Percentiles rank a stretch among this genome's conserved stretches.
Conservation (phyloP, 2,797 vertebrate genomes). For the Cryptoprocta ferox region DNA sequence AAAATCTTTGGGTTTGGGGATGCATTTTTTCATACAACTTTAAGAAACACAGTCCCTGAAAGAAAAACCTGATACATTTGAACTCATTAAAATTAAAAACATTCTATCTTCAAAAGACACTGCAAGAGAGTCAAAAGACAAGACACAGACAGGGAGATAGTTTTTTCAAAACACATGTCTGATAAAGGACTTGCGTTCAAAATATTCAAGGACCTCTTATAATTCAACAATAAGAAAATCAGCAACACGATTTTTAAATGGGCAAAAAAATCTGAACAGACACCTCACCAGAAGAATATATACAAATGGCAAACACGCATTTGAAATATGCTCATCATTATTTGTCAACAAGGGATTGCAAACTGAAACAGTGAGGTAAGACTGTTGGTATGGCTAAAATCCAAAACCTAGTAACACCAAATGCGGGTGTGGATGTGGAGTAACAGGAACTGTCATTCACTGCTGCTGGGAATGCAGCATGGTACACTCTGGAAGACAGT, state of each 20-base stretch:
- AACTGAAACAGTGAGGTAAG: not conserved
- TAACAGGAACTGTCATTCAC: not conserved
- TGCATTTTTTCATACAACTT: not conserved
- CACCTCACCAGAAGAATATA: not conserved
- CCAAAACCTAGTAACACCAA: not conserved
- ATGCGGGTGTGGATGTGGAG: not conserved
- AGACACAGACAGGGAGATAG: not conserved
- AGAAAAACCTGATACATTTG: not conserved
- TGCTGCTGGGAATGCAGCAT: not conserved
- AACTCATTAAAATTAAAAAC: not conserved
- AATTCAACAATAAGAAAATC: not conserved
- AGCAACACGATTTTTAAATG: not conserved
- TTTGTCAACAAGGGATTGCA: not conserved
- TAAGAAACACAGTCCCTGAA: not conserved
- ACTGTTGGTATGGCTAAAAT: not conserved
- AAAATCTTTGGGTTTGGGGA: not conserved
- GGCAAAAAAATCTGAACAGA: not conserved
- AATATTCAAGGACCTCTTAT: not conserved
- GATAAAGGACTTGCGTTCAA: not conserved
- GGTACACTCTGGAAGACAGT: not conserved
- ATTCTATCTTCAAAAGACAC: not conserved
- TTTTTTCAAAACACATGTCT: not conserved
- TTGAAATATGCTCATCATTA: not conserved
- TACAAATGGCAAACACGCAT: not conserved
- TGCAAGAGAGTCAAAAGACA: not conserved